Percentiles rank a stretch among this genome's conserved stretches.
These are phyloP conservation scores for Atethmia centrago DNA, from an alignment of 2,888 invertebrate species.

Conservation along the genomic window DNA sequence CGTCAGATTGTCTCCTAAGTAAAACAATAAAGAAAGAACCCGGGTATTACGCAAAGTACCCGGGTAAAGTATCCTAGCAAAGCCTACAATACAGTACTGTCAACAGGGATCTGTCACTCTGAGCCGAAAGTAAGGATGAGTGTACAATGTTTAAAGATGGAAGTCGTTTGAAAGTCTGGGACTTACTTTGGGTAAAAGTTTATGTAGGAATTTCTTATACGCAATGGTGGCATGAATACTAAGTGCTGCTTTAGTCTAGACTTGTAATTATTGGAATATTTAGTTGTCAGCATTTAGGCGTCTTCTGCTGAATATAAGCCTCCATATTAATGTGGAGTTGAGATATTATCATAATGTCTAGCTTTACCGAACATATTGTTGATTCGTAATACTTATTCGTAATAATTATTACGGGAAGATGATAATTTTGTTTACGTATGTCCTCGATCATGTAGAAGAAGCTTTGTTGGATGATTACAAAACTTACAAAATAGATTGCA, in stretches of 20 bases:
- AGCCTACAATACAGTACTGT: constrained; percentile 58
- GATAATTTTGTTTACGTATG: background rate
- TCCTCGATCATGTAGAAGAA: background rate
- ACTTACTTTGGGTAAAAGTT: background rate
- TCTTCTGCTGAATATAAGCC: constrained; percentile 3
- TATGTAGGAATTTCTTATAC: background rate
- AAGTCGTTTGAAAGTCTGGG: background rate
- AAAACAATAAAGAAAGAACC: constrained; percentile 48
- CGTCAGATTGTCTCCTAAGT: constrained; percentile 33
- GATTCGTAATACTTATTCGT: background rate
- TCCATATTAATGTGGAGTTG: background rate
- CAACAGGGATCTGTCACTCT: constrained; percentile 56
- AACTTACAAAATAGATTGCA: background rate
- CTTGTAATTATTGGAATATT: constrained; percentile 36
- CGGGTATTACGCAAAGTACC: constrained; percentile 36
- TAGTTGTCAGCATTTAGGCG: constrained; percentile 23
- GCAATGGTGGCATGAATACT: constrained; percentile 2
- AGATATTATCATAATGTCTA: constrained; percentile 1
- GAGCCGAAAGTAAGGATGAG: constrained; percentile 43
- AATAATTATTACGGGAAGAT: background rate
- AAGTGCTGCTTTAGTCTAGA: constrained; percentile 23
- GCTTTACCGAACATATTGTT: background rate
- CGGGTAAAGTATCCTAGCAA: constrained; percentile 23
- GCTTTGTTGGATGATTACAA: background rate
- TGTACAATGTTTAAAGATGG: constrained; percentile 17